A percentile compares a stretch with the other conserved stretches of the same genome.
These are phyloP conservation scores for Pachycephala philippinensis DNA, from an alignment of 2,113 vertebrate species.

Conservation along the genomic window DNA sequence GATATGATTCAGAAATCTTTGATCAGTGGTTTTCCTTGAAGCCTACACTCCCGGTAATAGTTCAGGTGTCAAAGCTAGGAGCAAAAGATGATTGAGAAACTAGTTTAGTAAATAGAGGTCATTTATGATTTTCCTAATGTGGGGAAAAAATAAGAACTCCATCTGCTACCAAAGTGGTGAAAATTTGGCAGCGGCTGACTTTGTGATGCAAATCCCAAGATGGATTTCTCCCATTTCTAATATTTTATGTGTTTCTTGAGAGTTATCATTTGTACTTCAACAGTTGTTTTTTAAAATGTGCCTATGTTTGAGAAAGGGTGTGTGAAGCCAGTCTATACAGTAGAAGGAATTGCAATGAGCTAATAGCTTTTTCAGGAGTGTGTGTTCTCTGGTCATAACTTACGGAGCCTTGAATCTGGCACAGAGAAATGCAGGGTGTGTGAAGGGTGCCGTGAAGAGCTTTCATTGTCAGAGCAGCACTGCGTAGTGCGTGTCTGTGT, in stretches of 20 bases:
- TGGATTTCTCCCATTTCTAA: background rate
- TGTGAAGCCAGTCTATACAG: background rate
- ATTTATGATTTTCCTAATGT: background rate
- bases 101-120: background rate
- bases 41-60: background rate
- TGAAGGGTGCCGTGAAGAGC: background rate
- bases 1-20: background rate
- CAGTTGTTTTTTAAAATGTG: background rate
- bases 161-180: background rate
- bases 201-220: background rate
- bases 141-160: background rate
- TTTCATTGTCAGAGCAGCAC: background rate
- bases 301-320: background rate
- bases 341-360: background rate
- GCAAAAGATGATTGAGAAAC: background rate
- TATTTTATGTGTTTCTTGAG: background rate
- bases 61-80: background rate
- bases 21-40: background rate
- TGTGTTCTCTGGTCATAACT: background rate
- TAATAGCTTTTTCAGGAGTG: background rate
- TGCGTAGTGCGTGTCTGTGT: fast-evolving
- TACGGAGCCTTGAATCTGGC: background rate
- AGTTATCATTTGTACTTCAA: background rate
- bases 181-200: background rate
- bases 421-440: background rate